Base-by-base conservation (phyloP, 1,140 invertebrate genomes). In the Cotesia vestalis region DNA sequence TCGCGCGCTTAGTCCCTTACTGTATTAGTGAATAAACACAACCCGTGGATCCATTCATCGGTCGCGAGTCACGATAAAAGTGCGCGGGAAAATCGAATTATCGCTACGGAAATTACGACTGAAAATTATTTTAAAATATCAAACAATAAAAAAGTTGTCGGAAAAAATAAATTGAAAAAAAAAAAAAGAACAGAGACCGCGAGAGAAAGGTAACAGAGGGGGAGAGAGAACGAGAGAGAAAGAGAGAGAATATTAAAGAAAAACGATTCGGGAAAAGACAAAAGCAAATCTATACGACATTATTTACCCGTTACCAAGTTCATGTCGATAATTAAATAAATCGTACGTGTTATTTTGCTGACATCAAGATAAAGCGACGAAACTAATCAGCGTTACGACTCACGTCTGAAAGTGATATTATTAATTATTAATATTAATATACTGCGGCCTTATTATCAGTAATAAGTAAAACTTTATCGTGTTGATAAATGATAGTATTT, bases 281-380 rank as follows among this genome's bases (percentile, higher is more conserved):
- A 73, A 72, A 73, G 66, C 72, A 66, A 69, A 74, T 72, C 72
- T 52, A 52, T 59, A 59, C 71, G 66, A 61, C 52, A 53, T 55
- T 69, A 11, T 52, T 27, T 14, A 38, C 8, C 34, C 66, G 66
- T 68, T 62, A 34, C 46, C 40, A 74, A 71, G 59, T 71, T 61
- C 73, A 55, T 63, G 38, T 40, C 66, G 34, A 68, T 27, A 66
- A n/a, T 72, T 61, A 14, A 46, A 46, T 63, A 20, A 57, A 12
- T n/a, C 4, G 4, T 14, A 9, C 40, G 64, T 35, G 27, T 57
- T 27, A 57, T 51, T 66, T 51, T 17, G 20, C 46, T 53, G 51
- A 20, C 6, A 34, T 17, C 62, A 55, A 55, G 53, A 55, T 60
- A 27, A 11, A 27, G 27, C 59, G 17, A 20, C 5, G 4, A 60